Evolutionary conservation across 2,113 vertebrate genomes (phyloP).

Genomic region (Osmerus eperlanus): DNA sequence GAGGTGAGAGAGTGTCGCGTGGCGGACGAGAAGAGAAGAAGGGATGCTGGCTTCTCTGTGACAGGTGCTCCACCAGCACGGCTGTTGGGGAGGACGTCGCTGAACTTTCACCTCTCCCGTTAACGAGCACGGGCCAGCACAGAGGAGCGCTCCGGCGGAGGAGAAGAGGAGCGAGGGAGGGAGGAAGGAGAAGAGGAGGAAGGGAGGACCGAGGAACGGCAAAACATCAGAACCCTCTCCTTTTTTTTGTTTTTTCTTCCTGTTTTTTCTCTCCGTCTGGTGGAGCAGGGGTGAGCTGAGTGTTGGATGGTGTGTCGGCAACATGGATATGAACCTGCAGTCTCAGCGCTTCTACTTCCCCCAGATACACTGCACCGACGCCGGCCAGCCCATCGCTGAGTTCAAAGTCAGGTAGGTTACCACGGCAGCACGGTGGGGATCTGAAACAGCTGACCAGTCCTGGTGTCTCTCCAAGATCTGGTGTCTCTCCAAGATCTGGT

Average conservation of each 20-base stretch:
- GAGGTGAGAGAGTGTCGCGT: slow-evolving; percentile 43
- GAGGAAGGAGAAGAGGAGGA: neutral
- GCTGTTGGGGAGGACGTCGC: slow-evolving; percentile 36
- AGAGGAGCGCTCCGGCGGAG: neutral
- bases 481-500: too few relatives aligned
- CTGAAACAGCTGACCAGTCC: too few relatives aligned
- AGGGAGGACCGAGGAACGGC: neutral
- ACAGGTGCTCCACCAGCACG: slow-evolving; percentile 9
- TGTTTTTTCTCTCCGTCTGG: neutral
- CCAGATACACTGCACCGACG: slow-evolving; percentile 70
- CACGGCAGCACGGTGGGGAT: neutral
- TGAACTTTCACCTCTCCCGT: slow-evolving; percentile 37
- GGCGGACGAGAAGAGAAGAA: slow-evolving; percentile 38
- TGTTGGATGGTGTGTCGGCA: slow-evolving; percentile 25
- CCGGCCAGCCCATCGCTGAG: slow-evolving; percentile 53
- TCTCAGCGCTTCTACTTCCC: slow-evolving; percentile 73
- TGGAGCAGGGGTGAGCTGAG: slow-evolving; percentile 24
- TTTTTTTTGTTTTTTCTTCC: neutral
- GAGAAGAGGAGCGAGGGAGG: neutral
- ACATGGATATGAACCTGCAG: slow-evolving; percentile 74
- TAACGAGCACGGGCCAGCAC: neutral
- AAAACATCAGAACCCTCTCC: neutral
- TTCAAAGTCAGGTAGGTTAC: slow-evolving; percentile 72
- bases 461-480: too few relatives aligned
- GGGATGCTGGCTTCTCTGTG: slow-evolving; percentile 47